Percentiles rank a stretch among this genome's conserved stretches.
Conservation (phyloP, 2,797 vertebrate genomes). For the Betta splendens region DNA sequence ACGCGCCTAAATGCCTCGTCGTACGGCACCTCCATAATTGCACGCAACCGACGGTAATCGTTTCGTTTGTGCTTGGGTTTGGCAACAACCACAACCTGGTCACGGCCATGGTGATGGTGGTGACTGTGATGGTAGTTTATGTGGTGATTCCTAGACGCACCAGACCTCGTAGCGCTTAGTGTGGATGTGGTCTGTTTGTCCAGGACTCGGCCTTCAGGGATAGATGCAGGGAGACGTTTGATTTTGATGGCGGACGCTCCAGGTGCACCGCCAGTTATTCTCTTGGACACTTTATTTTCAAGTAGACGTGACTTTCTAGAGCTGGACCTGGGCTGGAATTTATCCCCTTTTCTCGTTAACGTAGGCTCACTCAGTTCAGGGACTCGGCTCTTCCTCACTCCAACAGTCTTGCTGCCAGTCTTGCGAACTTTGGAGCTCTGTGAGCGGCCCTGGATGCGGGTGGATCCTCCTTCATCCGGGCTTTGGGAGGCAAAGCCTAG, state of each 20-base stretch:
- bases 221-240: slow-evolving; percentile 71
- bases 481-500: slow-evolving; percentile 86
- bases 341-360: slow-evolving; percentile 56
- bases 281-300: slow-evolving; percentile 81
- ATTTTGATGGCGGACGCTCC: slow-evolving; percentile 59
- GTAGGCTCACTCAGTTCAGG: slow-evolving; percentile 24
- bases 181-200: slow-evolving; percentile 49
- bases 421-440: slow-evolving; percentile 78
- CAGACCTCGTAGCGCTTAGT: slow-evolving; percentile 20
- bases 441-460: slow-evolving; percentile 76
- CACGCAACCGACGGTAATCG: slow-evolving; percentile 84
- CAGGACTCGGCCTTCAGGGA: slow-evolving; percentile 69
- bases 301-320: slow-evolving; percentile 80
- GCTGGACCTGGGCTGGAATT: slow-evolving; percentile 69
- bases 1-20: slow-evolving; percentile 84
- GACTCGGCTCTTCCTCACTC: slow-evolving; percentile 67
- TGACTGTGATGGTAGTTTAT: slow-evolving; percentile 40
- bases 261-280: slow-evolving; percentile 4
- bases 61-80: slow-evolving; percentile 90
- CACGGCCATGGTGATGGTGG: slow-evolving; percentile 74
- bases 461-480: slow-evolving; percentile 78
- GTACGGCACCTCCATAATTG: slow-evolving; percentile 81
- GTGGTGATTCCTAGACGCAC: slow-evolving; percentile 53
- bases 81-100: slow-evolving; percentile 84
- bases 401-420: slow-evolving; percentile 73